These are phyloP conservation scores for Otolemur crassicaudatus DNA, from an alignment of 2,797 vertebrate species.

Conservation along the genomic window DNA sequence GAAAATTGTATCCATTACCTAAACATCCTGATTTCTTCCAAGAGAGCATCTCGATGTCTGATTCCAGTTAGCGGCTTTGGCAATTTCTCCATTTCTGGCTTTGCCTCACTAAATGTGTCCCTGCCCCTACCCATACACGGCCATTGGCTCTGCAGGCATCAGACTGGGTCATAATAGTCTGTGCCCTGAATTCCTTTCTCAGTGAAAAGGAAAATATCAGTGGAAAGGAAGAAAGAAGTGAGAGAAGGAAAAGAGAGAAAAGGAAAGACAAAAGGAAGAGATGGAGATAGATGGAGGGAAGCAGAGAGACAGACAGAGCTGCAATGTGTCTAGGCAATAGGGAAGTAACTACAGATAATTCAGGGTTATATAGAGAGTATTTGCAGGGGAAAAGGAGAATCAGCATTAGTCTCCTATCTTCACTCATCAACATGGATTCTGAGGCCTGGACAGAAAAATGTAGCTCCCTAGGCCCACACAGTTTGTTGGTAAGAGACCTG, in stretches of 20 bases:
- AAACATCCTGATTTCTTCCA: slow-evolving; percentile 11
- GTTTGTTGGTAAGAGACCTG: neutral
- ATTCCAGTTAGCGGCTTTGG: neutral
- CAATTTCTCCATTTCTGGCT: neutral
- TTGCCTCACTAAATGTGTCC: neutral
- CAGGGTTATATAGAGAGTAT: neutral
- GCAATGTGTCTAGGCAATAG: neutral
- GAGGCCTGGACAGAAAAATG: neutral
- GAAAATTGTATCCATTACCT: neutral
- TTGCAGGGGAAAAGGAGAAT: neutral
- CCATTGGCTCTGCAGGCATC: neutral
- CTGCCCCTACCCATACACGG: neutral
- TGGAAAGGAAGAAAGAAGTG: neutral
- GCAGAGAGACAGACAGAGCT: neutral
- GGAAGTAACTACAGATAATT: neutral
- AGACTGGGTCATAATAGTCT: neutral
- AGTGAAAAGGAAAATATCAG: neutral
- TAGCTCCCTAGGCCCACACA: neutral
- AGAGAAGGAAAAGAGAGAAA: neutral
- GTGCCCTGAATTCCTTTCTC: neutral
- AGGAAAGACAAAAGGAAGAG: neutral
- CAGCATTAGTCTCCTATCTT: neutral
- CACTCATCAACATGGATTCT: neutral
- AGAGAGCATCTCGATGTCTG: neutral
- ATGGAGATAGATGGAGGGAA: neutral